phyloP scores from a whole-genome alignment of 2,113 vertebrate genomes.

The Xenopus tropicalis region UCB_Xtro_10.0 CM004443.2:131241001-131241500 shows the following conservation, averaged over 20 bases:
- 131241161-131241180: no score
- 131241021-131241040: no score
- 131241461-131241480: conserved; percentile 45
- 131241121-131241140: conserved; percentile 34
- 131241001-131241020: no score
- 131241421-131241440: conserved; percentile 45
- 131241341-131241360: conserved; percentile 43
- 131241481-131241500: conserved; percentile 42
- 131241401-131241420: conserved; percentile 39
- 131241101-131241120: conserved; percentile 44
- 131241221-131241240: background rate
- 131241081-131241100: no score
- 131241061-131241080: no score
- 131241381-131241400: conserved; percentile 46
- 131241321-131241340: conserved; percentile 43
- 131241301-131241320: conserved; percentile 36
- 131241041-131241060: no score
- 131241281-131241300: conserved; percentile 36
- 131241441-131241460: conserved; percentile 44
- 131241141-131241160: no score
- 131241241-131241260: conserved; percentile 18
- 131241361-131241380: conserved; percentile 45
- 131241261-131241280: conserved; percentile 25
- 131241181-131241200: background rate
- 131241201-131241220: background rate